Evolutionary conservation across 2,888 invertebrate genomes (phyloP).

Genomic region (Chironomus riparius): DNA sequence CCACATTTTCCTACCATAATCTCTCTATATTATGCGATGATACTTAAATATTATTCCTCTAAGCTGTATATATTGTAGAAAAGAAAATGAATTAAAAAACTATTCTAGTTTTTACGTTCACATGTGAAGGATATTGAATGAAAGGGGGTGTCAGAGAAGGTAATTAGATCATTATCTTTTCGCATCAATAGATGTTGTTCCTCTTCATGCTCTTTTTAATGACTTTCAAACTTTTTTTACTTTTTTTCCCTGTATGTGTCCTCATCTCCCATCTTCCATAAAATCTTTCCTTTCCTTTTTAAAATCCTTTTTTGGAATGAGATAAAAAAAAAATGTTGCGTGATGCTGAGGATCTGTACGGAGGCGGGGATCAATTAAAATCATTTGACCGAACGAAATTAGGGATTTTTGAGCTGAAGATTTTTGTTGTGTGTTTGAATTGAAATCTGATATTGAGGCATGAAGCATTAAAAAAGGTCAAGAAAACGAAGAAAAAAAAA

Average conservation of each 20-base stretch:
- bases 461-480: no score
- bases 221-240: neutral
- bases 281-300: no score
- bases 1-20: no score
- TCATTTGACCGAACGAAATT: neutral
- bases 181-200: neutral
- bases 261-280: neutral
- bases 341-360: no score
- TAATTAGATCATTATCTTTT: conserved; percentile 5
- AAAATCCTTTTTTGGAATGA: no score
- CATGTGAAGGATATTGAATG: neutral
- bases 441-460: no score
- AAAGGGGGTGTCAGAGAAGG: neutral
- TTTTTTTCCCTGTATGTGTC: neutral
- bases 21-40: no score
- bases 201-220: neutral
- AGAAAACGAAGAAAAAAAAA: no score
- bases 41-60: neutral
- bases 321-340: no score
- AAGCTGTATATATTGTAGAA: neutral
- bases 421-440: no score
- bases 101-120: neutral
- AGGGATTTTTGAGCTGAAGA: no score
- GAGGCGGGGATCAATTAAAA: neutral
- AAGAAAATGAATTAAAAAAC: neutral